Evolutionary conservation across 2,888 invertebrate species (phyloP).

Genomic region (Meteorus cinctellus): DNA sequence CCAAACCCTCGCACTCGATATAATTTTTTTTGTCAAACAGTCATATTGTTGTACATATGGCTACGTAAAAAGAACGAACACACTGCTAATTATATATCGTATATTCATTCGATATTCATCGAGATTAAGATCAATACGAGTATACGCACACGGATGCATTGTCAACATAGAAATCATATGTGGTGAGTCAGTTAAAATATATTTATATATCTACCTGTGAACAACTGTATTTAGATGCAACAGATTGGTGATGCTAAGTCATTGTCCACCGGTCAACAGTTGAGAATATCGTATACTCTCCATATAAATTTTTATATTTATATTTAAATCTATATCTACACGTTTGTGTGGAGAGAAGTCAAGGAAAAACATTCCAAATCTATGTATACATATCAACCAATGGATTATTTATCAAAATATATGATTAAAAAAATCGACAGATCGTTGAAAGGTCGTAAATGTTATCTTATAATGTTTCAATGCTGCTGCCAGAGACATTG

Average conservation of each 20-base stretch:
- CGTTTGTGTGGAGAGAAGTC: background rate
- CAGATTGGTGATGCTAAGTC: constrained; percentile 8
- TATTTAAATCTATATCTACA: background rate
- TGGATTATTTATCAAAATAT: background rate
- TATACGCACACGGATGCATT: background rate
- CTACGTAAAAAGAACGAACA: background rate
- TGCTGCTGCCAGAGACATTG: background rate
- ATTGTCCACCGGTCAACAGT: constrained; percentile 10
- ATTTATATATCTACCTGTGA: background rate
- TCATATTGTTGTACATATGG: background rate
- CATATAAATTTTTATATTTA: background rate
- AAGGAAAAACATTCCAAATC: background rate
- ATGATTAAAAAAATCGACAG: background rate
- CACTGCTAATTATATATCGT: background rate
- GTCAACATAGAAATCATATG: background rate
- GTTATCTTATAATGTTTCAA: background rate
- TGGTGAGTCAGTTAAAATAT: background rate
- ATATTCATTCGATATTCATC: constrained; percentile 1
- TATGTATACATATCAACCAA: background rate
- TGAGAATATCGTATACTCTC: background rate
- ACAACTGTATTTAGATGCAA: constrained; percentile 1
- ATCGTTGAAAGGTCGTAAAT: constrained; percentile 4
- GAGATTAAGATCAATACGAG: background rate
- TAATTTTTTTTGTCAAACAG: background rate
- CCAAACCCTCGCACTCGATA: background rate